These are phyloP conservation scores for Echinops telfairi DNA, from an alignment of 2,113 vertebrate species.

Conservation along the genomic window DNA sequence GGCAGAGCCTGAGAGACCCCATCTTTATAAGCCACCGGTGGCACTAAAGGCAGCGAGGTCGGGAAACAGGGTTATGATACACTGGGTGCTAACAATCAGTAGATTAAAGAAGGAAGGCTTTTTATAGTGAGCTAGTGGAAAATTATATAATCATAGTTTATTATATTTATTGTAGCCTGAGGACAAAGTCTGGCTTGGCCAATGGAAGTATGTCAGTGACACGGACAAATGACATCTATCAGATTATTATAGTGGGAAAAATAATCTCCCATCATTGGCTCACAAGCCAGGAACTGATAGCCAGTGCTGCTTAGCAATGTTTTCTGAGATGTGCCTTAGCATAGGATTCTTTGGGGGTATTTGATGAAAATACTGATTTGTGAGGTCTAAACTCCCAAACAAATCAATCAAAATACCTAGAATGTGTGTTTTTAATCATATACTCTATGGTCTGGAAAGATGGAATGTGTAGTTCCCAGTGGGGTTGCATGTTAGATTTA, in stretches of 20 bases:
- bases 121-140: neutral
- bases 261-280: neutral
- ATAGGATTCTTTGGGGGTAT: neutral
- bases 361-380: neutral
- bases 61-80: neutral
- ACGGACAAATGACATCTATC: neutral
- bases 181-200: neutral
- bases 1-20: no score
- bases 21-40: neutral
- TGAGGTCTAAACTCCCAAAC: neutral
- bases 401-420: neutral
- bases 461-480: accelerated
- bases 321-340: neutral
- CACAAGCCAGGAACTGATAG: neutral
- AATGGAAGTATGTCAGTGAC: neutral
- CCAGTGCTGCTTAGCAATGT: neutral
- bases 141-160: neutral
- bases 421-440: neutral
- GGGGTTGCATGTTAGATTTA: neutral
- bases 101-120: neutral
- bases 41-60: neutral
- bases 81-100: neutral
- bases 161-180: conserved; percentile 7
- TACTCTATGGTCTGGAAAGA: neutral
- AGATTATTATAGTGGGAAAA: accelerated